phyloP scores from a whole-genome alignment of 2,113 vertebrate species.

The Phrynosoma platyrhinos region DNA sequence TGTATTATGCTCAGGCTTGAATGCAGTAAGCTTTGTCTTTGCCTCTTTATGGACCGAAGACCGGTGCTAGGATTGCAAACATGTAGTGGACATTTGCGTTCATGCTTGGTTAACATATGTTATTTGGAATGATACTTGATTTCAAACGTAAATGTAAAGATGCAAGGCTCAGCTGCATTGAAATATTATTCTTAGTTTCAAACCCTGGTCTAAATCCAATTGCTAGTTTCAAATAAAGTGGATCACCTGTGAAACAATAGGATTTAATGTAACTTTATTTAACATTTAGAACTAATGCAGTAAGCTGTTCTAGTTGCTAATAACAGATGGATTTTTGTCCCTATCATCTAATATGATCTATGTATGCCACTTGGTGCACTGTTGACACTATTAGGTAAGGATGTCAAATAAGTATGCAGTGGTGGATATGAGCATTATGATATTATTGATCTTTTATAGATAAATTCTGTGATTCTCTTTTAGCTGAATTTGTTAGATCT shows the following conservation, averaged over 20 bases:
- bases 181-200: slow-evolving; percentile 41
- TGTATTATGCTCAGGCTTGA: background rate
- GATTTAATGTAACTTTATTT: too few relatives aligned
- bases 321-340: background rate
- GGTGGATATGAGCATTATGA: slow-evolving; percentile 25
- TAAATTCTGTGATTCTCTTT: background rate
- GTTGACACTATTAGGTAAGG: background rate
- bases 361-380: background rate
- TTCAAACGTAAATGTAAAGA: background rate
- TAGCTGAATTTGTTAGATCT: background rate
- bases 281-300: too few relatives aligned
- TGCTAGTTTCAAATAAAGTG: too few relatives aligned
- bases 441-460: slow-evolving; percentile 24
- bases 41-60: background rate
- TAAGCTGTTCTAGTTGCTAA: too few relatives aligned
- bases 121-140: background rate
- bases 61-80: too few relatives aligned
- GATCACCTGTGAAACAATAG: too few relatives aligned
- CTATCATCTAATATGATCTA: slow-evolving; percentile 31
- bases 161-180: slow-evolving; percentile 40
- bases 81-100: background rate
- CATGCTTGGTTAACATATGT: too few relatives aligned
- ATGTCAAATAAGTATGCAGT: background rate
- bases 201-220: too few relatives aligned
- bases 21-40: background rate